Evolutionary conservation across 1,140 invertebrate genomes (phyloP), one percentile per base, ranked within the genome.

Genomic region (Acromyrmex heyeri): DNA sequence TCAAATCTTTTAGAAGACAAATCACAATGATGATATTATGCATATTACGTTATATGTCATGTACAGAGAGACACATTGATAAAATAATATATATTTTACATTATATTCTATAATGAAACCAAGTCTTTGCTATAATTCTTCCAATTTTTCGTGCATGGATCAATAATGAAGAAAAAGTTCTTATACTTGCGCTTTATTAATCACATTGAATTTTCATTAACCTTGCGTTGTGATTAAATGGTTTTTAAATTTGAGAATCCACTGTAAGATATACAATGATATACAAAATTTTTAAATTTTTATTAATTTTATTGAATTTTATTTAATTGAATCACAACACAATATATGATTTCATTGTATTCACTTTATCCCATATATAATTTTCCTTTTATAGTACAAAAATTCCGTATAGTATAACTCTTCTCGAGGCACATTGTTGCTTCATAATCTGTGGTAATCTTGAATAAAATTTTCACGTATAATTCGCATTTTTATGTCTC

Each of bases 271-370:
- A 38, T 38, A 38, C 7, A 8, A 44, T 44, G 8, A 12, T 8
- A 3, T 44, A 12, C 1, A 44, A 8, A 10, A 44, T 44, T 44
- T 44, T 44, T 12, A 7, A 44, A 10, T 0, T 44, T 38, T 38
- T 73, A 55, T 73, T 55, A 30, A 18, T 53, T 53, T 10, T 50
- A 72, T 72, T 5, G 12, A 2, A 64, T 64, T 64, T 1, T 53
- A 53, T 69, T 44, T 44, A 10, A 44, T 44, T 18, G 3, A 16
- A 53, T 0, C 18, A n/a, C 18, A n/a, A 53, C 18, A 57, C 12
- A 34, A 73, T 55, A 34, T 72, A n/a, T 30, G 18, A 30, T 55
- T 24, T 70, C 16, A 70, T 53, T 72, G 6, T 1, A 73, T 57
- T 34, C n/a, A 27, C 30, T 57, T 57, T 34, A 38, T 57, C 18